A percentile compares a stretch with the other conserved stretches of the same genome.
Evolutionary conservation across 2,113 vertebrate species (phyloP).

Genomic region (Ictidomys tridecemlineatus): DNA sequence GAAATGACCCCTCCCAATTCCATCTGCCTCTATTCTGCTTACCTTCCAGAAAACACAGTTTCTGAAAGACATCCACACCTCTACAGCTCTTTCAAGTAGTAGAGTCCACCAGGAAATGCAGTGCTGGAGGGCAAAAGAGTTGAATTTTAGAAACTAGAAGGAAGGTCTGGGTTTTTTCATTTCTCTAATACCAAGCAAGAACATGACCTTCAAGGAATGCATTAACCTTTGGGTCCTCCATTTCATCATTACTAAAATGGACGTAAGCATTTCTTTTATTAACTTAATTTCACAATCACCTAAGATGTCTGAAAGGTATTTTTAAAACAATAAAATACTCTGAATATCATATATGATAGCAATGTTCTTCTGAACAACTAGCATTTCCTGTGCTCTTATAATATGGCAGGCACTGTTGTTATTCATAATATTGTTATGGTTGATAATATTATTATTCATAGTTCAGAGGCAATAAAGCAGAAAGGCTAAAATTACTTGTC

Average conservation of each 20-base stretch:
- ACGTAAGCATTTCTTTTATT: not conserved
- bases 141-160: not conserved
- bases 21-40: not conserved
- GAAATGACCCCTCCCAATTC: not conserved
- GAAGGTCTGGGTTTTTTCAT: not conserved
- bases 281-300: conserved; percentile 17
- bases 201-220: not conserved
- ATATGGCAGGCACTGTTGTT: not conserved
- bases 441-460: not conserved
- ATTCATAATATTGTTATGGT: not conserved
- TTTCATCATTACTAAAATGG: not conserved
- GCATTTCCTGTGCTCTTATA: not conserved
- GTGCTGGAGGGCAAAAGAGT: not conserved
- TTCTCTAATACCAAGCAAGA: not conserved
- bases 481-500: not conserved
- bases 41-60: not conserved
- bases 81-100: not conserved
- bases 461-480: not conserved
- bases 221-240: not conserved
- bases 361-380: not conserved
- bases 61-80: not conserved
- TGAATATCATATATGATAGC: not conserved
- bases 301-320: not conserved
- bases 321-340: conserved; percentile 3
- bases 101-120: not conserved